Conservation (phyloP, 2,113 vertebrate species). For the Brachypodius melanocephalos region DNA sequence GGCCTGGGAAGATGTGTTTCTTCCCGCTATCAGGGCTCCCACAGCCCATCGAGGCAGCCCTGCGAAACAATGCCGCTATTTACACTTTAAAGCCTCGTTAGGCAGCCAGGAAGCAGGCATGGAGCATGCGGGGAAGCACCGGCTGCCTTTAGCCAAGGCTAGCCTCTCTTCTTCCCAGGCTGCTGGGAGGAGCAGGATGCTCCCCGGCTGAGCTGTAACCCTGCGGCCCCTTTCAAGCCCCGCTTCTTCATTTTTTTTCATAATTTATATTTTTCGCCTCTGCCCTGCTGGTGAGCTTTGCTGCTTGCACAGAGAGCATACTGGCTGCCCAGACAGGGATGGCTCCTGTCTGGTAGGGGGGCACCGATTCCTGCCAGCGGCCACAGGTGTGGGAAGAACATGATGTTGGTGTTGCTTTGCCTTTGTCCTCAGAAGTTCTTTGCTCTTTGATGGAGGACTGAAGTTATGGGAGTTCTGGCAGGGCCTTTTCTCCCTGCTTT, state of each 20-base stretch:
- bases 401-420: not conserved
- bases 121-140: constrained; percentile 41
- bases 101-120: constrained; percentile 25
- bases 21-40: not conserved
- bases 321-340: not conserved
- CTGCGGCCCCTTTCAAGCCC: not conserved
- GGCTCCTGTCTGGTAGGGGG: not conserved
- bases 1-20: not conserved
- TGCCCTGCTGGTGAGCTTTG: not conserved
- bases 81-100: constrained; percentile 48
- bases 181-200: constrained; percentile 6
- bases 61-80: constrained; percentile 53
- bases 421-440: not conserved
- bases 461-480: not conserved
- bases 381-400: not conserved
- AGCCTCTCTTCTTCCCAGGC: not conserved
- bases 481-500: not conserved
- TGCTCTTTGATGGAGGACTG: not conserved
- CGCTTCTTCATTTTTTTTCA: not conserved
- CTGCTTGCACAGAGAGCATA: accelerated
- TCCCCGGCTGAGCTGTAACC: not conserved
- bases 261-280: not conserved
- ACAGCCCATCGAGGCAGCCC: constrained; percentile 11
- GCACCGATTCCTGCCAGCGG: accelerated
- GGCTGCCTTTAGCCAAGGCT: not conserved